phyloP scores from a whole-genome alignment of 2,113 vertebrate species.

The Petroica traversi region DNA sequence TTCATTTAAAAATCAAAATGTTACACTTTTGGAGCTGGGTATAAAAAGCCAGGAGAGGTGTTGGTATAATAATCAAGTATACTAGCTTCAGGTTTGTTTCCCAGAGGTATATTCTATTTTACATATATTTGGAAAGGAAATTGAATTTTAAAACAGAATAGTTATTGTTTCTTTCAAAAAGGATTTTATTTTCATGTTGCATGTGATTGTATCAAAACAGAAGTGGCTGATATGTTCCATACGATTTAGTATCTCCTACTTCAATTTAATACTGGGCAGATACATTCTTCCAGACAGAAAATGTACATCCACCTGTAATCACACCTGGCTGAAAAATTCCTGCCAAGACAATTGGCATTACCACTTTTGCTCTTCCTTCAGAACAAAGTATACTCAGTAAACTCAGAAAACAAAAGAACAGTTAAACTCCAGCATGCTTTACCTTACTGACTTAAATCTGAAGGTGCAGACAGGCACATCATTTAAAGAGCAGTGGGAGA shows the following conservation, averaged over 20 bases:
- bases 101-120: not conserved
- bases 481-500: not conserved
- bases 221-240: not conserved
- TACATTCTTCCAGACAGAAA: not conserved
- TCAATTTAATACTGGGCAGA: not conserved
- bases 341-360: not conserved
- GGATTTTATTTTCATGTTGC: not conserved
- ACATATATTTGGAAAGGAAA: not conserved
- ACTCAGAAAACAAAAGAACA: not conserved
- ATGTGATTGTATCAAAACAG: not conserved
- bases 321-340: not conserved
- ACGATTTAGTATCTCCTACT: not conserved
- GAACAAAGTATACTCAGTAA: not conserved
- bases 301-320: not conserved
- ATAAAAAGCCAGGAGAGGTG: accelerated
- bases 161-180: not conserved
- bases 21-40: not conserved
- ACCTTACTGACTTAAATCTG: not conserved
- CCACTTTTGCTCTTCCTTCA: not conserved
- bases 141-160: not conserved
- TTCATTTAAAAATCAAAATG: not conserved
- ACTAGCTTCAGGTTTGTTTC: not conserved
- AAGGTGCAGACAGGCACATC: not conserved
- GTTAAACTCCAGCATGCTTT: not conserved
- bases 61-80: not conserved